Base-by-base conservation (phyloP, 2,888 invertebrate genomes). In the Allacma fusca region DNA sequence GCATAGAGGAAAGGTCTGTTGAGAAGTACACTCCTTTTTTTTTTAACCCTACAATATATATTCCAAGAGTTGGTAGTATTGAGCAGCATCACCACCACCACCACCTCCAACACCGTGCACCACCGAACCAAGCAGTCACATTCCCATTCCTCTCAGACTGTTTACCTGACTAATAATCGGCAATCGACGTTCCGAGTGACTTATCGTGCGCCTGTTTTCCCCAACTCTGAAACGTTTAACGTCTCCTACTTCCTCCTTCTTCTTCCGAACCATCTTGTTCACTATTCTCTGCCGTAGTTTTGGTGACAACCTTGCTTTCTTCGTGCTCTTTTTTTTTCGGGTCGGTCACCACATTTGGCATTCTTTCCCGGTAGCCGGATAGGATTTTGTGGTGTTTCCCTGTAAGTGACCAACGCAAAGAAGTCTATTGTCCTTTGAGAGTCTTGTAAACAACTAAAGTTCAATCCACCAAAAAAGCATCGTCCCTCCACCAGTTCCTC, bases 91-190 rank as follows among this genome's bases (percentile, higher is more conserved):
- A 50, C 50, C 50, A 50, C 50, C 50, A 50, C 50, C 50, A 34
- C 34, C 34, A 34, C n/a, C 50, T 50, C 50, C n/a, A 50, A 5
- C 50, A 19, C 50, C 50, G 50, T 34, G 16, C 43, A 64, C 24
- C 40, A 21, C n/a, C 28, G 13, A 19, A 64, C 67, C 68, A 65
- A 74, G 23, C 73, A 74, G 68, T 74, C 77, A 44, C 74, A 77
- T 77, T 77, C 62, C 77, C 74, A 77, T 77, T 77, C 77, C 73
- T 74, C 68, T 73, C 77, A 77, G 77, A 73, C 69, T 77, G 77
- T 77, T 77, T 77, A 73, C 73, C 77, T 77, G 73, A 77, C 77
- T 77, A 77, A 77, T 77, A 77, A 77, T 77, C 74, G 73, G 62
- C 59, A 72, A 73, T 68, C 59, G 69, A 59, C 62, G 73, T 73